Conservation (phyloP, 2,888 invertebrate genomes). For the Andrena bucephala region DNA sequence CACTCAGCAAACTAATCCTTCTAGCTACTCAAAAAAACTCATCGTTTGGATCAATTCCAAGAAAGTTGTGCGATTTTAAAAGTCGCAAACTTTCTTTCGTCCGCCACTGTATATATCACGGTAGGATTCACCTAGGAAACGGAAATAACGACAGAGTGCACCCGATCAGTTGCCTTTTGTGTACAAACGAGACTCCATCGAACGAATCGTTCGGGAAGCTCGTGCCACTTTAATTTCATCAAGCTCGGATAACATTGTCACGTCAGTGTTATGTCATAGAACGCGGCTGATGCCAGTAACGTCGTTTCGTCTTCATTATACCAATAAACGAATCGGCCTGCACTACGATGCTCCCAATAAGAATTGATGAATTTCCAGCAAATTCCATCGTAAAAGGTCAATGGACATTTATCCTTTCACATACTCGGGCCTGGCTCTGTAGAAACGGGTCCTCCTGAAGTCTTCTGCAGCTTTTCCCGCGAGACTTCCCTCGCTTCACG, state of each 20-base stretch:
- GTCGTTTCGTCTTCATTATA: constrained; percentile 51
- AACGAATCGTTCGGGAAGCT: constrained; percentile 18
- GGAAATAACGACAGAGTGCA: not conserved
- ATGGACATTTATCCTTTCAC: constrained; percentile 9
- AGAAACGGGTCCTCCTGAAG: too few species aligned
- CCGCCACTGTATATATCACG: not conserved
- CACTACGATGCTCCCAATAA: constrained; percentile 54
- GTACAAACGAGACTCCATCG: not conserved
- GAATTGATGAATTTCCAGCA: constrained; percentile 60
- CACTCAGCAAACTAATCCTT: too few species aligned
- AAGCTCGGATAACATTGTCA: constrained; percentile 46
- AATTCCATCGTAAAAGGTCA: constrained; percentile 37
- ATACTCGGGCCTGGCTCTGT: not conserved
- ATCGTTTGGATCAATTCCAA: too few species aligned
- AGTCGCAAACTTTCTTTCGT: too few species aligned
- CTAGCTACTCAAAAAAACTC: too few species aligned
- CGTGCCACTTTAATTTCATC: constrained; percentile 52
- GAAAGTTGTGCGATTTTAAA: too few species aligned
- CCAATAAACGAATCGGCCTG: constrained; percentile 49
- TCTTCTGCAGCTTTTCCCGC: too few species aligned
- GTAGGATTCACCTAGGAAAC: constrained; percentile 9
- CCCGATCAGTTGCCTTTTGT: constrained; percentile 7
- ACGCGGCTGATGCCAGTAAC: constrained; percentile 32
- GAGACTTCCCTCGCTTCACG: too few species aligned
- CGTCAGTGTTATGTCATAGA: constrained; percentile 58